Percentiles rank a stretch among this genome's conserved stretches.
Evolutionary conservation across 1,140 invertebrate species (phyloP).

Genomic region (Solenopsis invicta): DNA sequence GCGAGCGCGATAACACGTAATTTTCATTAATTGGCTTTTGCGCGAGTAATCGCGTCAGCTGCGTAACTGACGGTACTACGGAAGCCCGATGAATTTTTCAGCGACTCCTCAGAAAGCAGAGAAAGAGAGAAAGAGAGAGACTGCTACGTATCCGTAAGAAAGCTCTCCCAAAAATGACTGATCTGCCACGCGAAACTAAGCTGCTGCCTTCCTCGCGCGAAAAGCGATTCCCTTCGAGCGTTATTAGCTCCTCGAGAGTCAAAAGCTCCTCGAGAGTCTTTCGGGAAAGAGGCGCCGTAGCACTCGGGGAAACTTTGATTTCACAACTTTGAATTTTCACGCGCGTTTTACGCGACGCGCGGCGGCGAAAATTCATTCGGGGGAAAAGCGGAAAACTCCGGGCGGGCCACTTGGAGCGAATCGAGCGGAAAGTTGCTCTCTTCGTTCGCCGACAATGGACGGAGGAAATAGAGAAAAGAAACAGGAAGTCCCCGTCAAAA

Average conservation of each 20-base stretch:
- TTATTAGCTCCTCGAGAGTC: background rate
- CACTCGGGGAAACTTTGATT: constrained; percentile 8
- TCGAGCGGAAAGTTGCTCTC: constrained; percentile 49
- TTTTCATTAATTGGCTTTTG: constrained; percentile 62
- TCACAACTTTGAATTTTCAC: constrained; percentile 57
- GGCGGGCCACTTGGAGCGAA: constrained; percentile 51
- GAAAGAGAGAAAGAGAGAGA: too few relatives aligned
- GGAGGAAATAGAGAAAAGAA: constrained; percentile 50
- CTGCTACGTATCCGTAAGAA: too few relatives aligned
- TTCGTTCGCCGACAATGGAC: constrained; percentile 39
- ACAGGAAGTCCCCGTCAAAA: constrained; percentile 18
- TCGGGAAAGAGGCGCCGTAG: background rate
- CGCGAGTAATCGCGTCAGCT: constrained; percentile 46
- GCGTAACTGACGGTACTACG: background rate
- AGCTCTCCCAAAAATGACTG: too few relatives aligned
- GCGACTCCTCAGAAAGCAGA: too few relatives aligned
- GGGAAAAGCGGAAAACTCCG: constrained; percentile 11
- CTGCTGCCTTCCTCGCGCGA: too few relatives aligned
- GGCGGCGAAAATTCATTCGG: constrained; percentile 43
- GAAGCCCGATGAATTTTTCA: constrained; percentile 3
- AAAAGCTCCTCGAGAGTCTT: background rate
- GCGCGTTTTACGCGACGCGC: constrained; percentile 31
- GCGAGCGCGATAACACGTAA: constrained; percentile 51
- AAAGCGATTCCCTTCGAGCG: background rate
- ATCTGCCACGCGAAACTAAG: background rate